Evolutionary conservation across 2,888 invertebrate genomes (phyloP).

Genomic region (Labia minor): DNA sequence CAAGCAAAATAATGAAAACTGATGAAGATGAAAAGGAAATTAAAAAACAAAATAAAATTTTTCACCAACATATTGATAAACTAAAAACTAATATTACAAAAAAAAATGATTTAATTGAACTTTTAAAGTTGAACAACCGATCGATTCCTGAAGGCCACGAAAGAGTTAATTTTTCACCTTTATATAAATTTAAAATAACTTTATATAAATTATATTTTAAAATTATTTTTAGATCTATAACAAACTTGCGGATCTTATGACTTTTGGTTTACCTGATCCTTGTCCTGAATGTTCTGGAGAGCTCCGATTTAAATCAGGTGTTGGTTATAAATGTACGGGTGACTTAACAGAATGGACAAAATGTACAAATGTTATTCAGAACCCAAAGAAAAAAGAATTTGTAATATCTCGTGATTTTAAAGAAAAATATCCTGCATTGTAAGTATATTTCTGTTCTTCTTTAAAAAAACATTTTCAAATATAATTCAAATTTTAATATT

Average conservation of each 20-base stretch:
- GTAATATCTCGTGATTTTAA: slow-evolving; percentile 53
- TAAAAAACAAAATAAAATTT: slow-evolving; percentile 58
- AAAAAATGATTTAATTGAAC: slow-evolving; percentile 49
- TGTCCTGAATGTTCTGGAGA: slow-evolving; percentile 72
- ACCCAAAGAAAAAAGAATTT: slow-evolving; percentile 62
- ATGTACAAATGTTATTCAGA: slow-evolving; percentile 59
- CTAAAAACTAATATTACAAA: slow-evolving; percentile 45
- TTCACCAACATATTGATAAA: slow-evolving; percentile 56
- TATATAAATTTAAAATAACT: slow-evolving; percentile 16
- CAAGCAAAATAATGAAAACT: slow-evolving; percentile 56
- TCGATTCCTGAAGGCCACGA: slow-evolving; percentile 53
- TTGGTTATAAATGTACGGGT: slow-evolving; percentile 78
- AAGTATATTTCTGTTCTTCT: slow-evolving; percentile 28
- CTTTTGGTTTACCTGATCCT: slow-evolving; percentile 69
- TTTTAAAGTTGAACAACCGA: slow-evolving; percentile 66
- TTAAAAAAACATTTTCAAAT: slow-evolving; percentile 14
- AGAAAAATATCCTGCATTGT: slow-evolving; percentile 45
- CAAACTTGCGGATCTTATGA: slow-evolving; percentile 69
- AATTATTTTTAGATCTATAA: slow-evolving; percentile 54
- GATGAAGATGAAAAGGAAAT: slow-evolving; percentile 47
- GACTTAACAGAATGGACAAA: slow-evolving; percentile 80
- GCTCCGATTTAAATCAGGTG: slow-evolving; percentile 50
- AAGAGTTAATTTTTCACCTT: slow-evolving; percentile 41
- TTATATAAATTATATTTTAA: background rate
- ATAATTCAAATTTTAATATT: slow-evolving; percentile 17